phyloP scores from a whole-genome alignment of 2,797 vertebrate genomes.

The Lithobates pipiens region DNA sequence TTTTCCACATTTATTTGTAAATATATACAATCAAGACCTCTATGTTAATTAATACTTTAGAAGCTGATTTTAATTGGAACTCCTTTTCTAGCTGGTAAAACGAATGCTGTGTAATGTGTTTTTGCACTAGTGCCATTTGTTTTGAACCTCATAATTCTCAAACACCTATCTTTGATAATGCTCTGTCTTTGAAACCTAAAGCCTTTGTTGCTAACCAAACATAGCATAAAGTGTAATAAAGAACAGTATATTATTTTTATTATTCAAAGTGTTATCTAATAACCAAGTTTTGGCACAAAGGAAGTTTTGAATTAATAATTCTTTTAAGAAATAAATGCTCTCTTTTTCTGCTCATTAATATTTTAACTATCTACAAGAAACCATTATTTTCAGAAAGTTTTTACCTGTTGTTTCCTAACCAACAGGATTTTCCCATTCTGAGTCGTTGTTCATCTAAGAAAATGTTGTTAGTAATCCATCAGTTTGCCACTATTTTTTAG shows the following conservation, averaged over 20 bases:
- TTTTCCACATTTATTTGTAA: too few species aligned
- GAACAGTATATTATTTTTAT: too few species aligned
- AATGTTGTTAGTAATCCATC: slow-evolving; percentile 67
- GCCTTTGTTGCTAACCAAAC: too few species aligned
- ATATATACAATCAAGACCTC: too few species aligned
- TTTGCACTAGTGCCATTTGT: not conserved
- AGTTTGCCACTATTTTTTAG: slow-evolving; percentile 68
- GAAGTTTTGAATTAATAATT: slow-evolving; percentile 60
- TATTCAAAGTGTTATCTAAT: not conserved
- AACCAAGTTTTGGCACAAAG: slow-evolving; percentile 2
- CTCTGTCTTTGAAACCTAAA: too few species aligned
- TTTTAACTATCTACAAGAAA: slow-evolving; percentile 70
- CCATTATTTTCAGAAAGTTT: slow-evolving; percentile 63
- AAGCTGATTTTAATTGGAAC: too few species aligned
- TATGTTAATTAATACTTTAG: too few species aligned
- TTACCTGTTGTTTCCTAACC: slow-evolving; percentile 67
- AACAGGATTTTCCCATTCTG: slow-evolving; percentile 69
- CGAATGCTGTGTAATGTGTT: not conserved
- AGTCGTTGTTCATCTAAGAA: slow-evolving; percentile 67
- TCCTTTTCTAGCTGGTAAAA: too few species aligned
- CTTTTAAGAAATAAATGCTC: slow-evolving; percentile 67
- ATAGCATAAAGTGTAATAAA: too few species aligned
- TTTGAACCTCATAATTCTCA: too few species aligned
- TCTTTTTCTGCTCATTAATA: slow-evolving; percentile 71
- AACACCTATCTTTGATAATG: too few species aligned